Conservation (phyloP, 2,113 vertebrate species). For the Apistogramma diplotaenia region DNA sequence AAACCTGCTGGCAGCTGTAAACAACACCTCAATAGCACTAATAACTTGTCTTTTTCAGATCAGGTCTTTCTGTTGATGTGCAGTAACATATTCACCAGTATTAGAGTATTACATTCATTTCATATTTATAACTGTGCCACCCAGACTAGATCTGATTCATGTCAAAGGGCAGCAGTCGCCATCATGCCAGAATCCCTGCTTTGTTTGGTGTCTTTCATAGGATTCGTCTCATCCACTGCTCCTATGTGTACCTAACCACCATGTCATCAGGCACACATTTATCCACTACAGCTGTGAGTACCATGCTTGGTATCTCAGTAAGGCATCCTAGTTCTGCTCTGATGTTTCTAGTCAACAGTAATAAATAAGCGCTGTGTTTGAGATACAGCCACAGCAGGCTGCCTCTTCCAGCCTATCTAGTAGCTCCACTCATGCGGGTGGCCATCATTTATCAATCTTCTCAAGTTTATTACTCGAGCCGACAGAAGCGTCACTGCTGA, state of each 20-base stretch:
- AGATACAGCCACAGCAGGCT: constrained; percentile 7
- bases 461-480: constrained; percentile 19
- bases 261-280: not conserved
- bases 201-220: not conserved
- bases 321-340: not conserved
- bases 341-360: not conserved
- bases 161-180: not conserved
- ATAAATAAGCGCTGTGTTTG: not conserved
- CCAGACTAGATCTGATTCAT: not conserved
- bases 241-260: not conserved
- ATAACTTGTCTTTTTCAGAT: not conserved
- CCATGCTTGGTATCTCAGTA: not conserved
- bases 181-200: not conserved
- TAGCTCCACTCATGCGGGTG: not conserved
- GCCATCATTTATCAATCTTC: constrained; percentile 43
- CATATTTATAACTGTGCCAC: not conserved
- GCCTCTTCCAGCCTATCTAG: not conserved
- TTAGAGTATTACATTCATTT: too few species aligned
- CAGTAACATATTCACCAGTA: not conserved
- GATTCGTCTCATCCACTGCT: not conserved
- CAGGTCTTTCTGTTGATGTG: not conserved
- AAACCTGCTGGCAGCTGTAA: not conserved
- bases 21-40: fast-evolving
- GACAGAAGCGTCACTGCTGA: constrained; percentile 29
- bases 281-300: not conserved